A percentile compares a stretch with the other conserved stretches of the same genome.
These are phyloP conservation scores for Diprion similis DNA, from an alignment of 1,140 invertebrate genomes.

Conservation along the genomic window DNA sequence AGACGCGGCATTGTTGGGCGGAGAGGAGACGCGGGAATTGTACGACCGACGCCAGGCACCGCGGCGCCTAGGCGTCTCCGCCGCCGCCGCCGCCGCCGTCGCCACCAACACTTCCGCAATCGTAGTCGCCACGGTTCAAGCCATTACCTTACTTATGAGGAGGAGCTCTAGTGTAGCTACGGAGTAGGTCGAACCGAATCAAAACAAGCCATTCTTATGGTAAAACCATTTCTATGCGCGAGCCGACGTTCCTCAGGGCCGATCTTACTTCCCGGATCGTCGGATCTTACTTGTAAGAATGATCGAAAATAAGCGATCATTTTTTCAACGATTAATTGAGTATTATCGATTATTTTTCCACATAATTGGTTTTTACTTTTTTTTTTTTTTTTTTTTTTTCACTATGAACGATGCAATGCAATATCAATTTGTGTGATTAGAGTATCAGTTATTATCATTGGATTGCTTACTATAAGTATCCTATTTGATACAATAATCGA, in stretches of 20 bases:
- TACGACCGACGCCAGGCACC: constrained; percentile 33
- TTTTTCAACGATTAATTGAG: too few species aligned
- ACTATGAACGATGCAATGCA: too few species aligned
- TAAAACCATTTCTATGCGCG: background rate
- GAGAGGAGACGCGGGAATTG: constrained; percentile 14
- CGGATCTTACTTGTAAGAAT: background rate
- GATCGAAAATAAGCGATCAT: too few species aligned
- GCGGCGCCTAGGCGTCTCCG: constrained; percentile 31
- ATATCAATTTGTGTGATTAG: too few species aligned
- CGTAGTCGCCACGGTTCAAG: constrained; percentile 31
- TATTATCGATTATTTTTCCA: too few species aligned
- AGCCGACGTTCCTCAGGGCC: background rate
- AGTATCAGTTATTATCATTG: too few species aligned
- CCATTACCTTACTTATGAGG: constrained; percentile 26
- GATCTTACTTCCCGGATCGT: background rate
- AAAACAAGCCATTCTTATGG: constrained; percentile 13
- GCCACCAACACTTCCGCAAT: background rate
- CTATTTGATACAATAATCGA: too few species aligned
- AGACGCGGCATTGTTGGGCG: background rate
- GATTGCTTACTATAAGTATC: too few species aligned
- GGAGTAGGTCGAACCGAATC: constrained; percentile 4
- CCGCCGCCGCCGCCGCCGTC: constrained; percentile 32
- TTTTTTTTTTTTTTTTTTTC: too few species aligned
- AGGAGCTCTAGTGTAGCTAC: background rate
- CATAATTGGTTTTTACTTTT: too few species aligned